Base-by-base conservation (phyloP, 2,888 invertebrate genomes). In the Cepaea hortensis region DNA sequence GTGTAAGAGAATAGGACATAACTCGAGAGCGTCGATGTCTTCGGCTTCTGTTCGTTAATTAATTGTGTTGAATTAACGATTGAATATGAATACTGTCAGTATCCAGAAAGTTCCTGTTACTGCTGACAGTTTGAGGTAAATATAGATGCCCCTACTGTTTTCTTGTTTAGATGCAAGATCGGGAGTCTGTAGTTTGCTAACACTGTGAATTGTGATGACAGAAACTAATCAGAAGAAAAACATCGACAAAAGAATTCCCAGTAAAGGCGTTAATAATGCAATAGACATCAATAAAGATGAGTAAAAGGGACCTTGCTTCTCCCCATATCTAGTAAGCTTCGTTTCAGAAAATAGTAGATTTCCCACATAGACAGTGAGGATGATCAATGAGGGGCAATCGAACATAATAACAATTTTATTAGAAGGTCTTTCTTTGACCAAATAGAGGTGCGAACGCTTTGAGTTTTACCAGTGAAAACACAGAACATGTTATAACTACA, bases 401-500 rank as follows among this genome's bases (percentile, higher is more conserved):
- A 18, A n/a, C 68, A 68, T 15, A 68, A 2, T 6, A 2, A 18
- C 1, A n/a, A 5, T 68, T 68, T 68, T 4, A 68, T n/a, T 20
- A 68, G 5, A 3, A 68, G n/a, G 11, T 68, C 55, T 55, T 68
- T 55, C 18, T 18, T 18, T 9, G 20, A 20, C 5, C 68, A 11
- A 55, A 6, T 55, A 55, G 55, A 55, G 11, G 55, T 1, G 55
- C 55, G 55, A 0, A 11, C 3, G 55, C 55, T 55, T 55, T 11
- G 55, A 55, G 55, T 55, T 55, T 35, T 68, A 23, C 70, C 48
- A 6, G 82, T 82, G 18, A 82, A 82, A 1, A 70, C 48, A 5
- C 55, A 46, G 9, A 35, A 82, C 82, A 82, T 82, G 20, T 82
- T 65, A n/a, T 68, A 55, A 70, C 82, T 68, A 70, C 82, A 82